Evolutionary conservation across 1,140 invertebrate genomes (phyloP).

Genomic region (Antheraea mylitta): DNA sequence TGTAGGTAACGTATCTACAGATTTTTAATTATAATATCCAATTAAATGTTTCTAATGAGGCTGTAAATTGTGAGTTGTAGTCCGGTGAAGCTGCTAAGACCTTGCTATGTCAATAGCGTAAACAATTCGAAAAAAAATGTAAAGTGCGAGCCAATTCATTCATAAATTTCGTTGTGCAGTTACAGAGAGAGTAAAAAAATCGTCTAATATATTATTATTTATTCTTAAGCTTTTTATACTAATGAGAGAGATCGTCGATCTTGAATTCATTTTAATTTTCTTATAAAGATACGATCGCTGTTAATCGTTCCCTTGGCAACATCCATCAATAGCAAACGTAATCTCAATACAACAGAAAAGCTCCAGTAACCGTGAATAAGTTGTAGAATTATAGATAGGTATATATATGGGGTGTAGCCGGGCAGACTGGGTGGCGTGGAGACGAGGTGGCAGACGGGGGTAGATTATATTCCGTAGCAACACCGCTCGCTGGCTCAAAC

Average conservation of each 20-base stretch:
- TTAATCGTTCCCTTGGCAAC: slow-evolving; percentile 57
- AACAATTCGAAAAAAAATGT: too few species aligned
- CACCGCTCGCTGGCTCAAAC: slow-evolving; percentile 52
- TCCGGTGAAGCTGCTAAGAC: too few species aligned
- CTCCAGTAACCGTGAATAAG: slow-evolving; percentile 38
- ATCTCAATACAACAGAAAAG: slow-evolving; percentile 4
- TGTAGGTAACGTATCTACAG: too few species aligned
- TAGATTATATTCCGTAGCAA: slow-evolving; percentile 72
- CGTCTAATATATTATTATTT: too few species aligned
- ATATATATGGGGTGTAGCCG: slow-evolving; percentile 6
- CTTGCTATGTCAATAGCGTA: too few species aligned
- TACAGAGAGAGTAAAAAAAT: too few species aligned
- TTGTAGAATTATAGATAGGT: slow-evolving; percentile 22
- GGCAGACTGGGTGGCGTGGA: slow-evolving; percentile 17
- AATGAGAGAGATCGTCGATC: slow-evolving; percentile 5
- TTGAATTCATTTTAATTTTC: not conserved
- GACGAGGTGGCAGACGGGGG: slow-evolving; percentile 40
- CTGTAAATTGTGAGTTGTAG: too few species aligned
- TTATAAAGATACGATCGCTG: slow-evolving; percentile 4
- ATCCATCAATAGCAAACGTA: slow-evolving; percentile 37
- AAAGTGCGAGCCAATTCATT: too few species aligned
- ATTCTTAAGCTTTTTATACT: too few species aligned
- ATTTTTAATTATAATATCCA: too few species aligned
- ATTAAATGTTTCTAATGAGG: too few species aligned
- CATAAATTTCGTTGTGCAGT: too few species aligned